A percentile compares a stretch with the other conserved stretches of the same genome.
phyloP scores from a whole-genome alignment of 2,797 vertebrate species.

The Siniperca obscura region DNA sequence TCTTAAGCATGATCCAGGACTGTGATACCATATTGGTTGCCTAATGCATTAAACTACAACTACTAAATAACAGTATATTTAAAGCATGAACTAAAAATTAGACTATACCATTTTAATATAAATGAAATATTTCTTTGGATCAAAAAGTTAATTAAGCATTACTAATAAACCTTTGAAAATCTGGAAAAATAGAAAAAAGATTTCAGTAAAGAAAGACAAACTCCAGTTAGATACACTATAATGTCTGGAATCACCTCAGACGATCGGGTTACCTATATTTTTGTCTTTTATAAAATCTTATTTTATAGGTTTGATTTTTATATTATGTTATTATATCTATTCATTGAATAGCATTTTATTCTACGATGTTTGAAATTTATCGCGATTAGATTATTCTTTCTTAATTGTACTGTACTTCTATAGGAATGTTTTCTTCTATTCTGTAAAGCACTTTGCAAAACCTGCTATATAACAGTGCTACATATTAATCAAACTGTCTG shows the following conservation, averaged over 20 bases:
- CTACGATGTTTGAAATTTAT: background rate
- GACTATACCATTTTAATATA: background rate
- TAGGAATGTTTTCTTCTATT: background rate
- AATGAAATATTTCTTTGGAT: background rate
- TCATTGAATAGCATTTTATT: background rate
- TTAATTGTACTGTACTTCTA: background rate
- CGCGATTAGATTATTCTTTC: background rate
- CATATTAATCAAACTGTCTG: background rate
- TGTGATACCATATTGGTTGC: background rate
- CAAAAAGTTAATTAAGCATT: background rate
- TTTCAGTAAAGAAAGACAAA: background rate
- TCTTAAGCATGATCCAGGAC: background rate
- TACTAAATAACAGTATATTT: background rate
- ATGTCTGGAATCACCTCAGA: background rate
- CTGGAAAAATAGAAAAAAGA: background rate
- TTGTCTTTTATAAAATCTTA: background rate
- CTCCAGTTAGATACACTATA: no score
- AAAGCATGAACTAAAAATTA: background rate
- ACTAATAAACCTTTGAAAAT: slow-evolving; percentile 4
- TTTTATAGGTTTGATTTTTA: background rate
- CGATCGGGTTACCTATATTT: background rate
- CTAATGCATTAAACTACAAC: background rate
- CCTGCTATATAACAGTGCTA: background rate
- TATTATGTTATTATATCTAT: background rate
- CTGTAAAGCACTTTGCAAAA: slow-evolving; percentile 3